Conservation (phyloP, 1,140 invertebrate species). For the Drosophila teissieri region DNA sequence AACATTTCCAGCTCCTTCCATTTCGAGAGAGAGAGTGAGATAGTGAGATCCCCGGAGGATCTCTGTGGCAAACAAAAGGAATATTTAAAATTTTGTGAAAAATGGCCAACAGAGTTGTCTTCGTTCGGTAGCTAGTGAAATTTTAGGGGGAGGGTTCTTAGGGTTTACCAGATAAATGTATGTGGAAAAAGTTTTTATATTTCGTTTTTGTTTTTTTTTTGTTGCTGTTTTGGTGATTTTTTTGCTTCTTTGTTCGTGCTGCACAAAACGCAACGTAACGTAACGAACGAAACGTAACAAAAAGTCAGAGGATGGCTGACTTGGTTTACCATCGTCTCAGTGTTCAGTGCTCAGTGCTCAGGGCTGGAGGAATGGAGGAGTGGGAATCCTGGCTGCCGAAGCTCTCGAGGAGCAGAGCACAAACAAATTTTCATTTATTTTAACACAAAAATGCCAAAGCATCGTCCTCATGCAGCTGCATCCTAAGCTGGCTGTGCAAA, state of each 20-base stretch:
- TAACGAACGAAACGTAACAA: conserved; percentile 61
- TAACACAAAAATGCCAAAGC: conserved; percentile 80
- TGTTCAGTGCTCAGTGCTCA: conserved; percentile 7
- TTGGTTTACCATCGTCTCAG: conserved; percentile 39
- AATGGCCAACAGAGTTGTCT: conserved; percentile 70
- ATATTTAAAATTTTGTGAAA: conserved; percentile 77
- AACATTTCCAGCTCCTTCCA: conserved; percentile 25
- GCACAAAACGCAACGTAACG: conserved; percentile 62
- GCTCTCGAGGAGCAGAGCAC: conserved; percentile 71
- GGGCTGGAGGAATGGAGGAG: neutral
- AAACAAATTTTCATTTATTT: conserved; percentile 83
- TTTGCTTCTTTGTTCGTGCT: conserved; percentile 30
- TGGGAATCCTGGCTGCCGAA: conserved; percentile 17
- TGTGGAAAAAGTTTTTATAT: conserved; percentile 66
- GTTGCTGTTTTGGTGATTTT: conserved; percentile 13
- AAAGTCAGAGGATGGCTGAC: conserved; percentile 44
- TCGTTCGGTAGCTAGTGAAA: conserved; percentile 3
- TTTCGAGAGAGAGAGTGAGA: neutral
- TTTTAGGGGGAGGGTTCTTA: neutral
- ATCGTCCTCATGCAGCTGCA: conserved; percentile 46
- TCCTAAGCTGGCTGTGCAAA: conserved; percentile 51
- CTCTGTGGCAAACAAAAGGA: conserved; percentile 19
- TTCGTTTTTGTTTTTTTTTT: conserved; percentile 8
- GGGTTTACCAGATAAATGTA: conserved; percentile 73
- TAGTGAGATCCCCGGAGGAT: conserved; percentile 36